phyloP scores from a whole-genome alignment of 2,888 invertebrate genomes.

The Nezara viridula region DNA sequence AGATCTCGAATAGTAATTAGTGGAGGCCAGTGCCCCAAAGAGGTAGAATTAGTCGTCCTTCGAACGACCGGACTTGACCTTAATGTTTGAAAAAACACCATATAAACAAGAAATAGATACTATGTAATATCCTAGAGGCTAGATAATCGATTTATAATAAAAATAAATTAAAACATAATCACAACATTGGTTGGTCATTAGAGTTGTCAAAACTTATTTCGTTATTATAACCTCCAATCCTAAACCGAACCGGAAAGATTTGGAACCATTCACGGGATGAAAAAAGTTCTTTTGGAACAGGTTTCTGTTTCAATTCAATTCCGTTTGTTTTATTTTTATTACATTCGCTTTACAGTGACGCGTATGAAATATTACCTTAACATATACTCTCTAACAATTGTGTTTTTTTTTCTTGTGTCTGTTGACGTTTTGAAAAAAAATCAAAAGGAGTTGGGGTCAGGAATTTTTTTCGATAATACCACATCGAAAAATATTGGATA shows the following conservation, averaged over 20 bases:
- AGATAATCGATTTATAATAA: not conserved
- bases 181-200: not conserved
- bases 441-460: no score
- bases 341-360: no score
- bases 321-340: not conserved
- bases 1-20: not conserved
- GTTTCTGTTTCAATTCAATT: not conserved
- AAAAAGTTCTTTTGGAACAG: not conserved
- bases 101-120: not conserved
- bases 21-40: not conserved
- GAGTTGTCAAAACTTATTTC: not conserved
- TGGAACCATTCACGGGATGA: not conserved
- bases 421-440: no score
- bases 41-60: not conserved
- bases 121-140: not conserved
- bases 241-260: not conserved
- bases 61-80: not conserved
- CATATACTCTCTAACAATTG: no score
- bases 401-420: no score
- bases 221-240: not conserved
- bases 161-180: not conserved
- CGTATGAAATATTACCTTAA: no score
- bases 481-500: no score
- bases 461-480: no score
- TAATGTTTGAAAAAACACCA: not conserved